Evolutionary conservation across 2,797 vertebrate genomes (phyloP).

Genomic region (Hypotaenidia philippensis): DNA sequence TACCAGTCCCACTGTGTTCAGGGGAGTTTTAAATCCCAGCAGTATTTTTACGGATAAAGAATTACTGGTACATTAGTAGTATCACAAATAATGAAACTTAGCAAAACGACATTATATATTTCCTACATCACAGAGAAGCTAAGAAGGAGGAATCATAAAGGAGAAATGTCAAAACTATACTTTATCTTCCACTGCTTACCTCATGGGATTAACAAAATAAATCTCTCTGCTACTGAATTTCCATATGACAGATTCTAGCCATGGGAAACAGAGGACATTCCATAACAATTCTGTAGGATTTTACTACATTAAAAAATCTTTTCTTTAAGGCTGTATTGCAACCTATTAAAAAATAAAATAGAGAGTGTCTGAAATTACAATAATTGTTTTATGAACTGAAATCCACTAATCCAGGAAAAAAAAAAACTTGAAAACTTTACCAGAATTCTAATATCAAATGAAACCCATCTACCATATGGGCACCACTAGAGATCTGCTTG

Average conservation of each 20-base stretch:
- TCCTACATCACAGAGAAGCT: neutral
- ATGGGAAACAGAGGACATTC: slow-evolving; percentile 11
- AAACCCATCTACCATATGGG: neutral
- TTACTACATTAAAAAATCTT: neutral
- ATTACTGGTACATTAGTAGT: neutral
- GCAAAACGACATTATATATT: slow-evolving; percentile 43
- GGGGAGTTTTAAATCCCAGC: neutral
- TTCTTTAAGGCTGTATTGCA: neutral
- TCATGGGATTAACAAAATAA: slow-evolving; percentile 29
- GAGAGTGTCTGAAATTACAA: neutral
- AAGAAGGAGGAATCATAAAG: neutral
- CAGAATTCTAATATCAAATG: neutral
- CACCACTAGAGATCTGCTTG: neutral
- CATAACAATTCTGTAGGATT: slow-evolving; percentile 18
- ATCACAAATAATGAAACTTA: slow-evolving; percentile 12
- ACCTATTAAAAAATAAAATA: neutral
- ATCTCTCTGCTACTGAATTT: slow-evolving; percentile 61
- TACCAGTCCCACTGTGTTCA: neutral
- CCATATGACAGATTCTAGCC: slow-evolving; percentile 21
- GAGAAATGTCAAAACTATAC: neutral
- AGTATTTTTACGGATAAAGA: neutral
- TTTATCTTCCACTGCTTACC: slow-evolving; percentile 49
- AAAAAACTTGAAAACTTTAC: neutral
- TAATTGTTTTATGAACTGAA: neutral
- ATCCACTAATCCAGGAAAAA: too few species aligned